Evolutionary conservation across 2,888 invertebrate species (phyloP), one percentile per base, ranked within the genome.

Genomic region (Ernsta delagoae): DNA sequence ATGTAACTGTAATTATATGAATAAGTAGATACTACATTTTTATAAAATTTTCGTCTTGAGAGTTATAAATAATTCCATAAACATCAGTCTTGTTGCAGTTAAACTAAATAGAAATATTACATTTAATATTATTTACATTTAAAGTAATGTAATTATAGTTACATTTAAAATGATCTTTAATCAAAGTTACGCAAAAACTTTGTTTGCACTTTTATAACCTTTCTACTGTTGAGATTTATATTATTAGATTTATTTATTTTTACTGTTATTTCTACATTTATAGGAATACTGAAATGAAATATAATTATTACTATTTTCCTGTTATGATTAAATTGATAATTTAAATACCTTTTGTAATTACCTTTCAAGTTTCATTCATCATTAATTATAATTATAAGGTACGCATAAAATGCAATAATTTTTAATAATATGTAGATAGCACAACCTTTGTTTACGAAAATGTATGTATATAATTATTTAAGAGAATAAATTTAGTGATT

Each of bases 391-490:
- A 50, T 12, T 54, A 43, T 66, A 61, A 63, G 61, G 41, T 70
- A 70, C 56, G 89, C 89, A 90, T 90, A 71, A 85, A 88, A 90
- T 90, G 90, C 90, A 89, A 87, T 85, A 84, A 84, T 76, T 74
- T 76, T 77, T 74, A 75, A 78, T 78, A 75, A 78, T 36, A 77
- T 76, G 77, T 86, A 87, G 84, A 83, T 87, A 87, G 86, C 88
- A 87, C 87, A 70, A 71, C 59, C 6, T 75, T 77, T 75, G 75
- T 80, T 79, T 73, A 76, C 80, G 78, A 74, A 70, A 76, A 79
- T 78, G 73, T 83, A 79, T 79, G 80, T 86, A 79, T 84, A 84
- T 82, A 85, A 82, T 82, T 76, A 83, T 82, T 83, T 79, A 80
- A 80, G 69, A 53, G 65, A 69, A 73, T 68, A 71, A 57, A 73